These are phyloP conservation scores for Lycocerus yunnanus DNA, from an alignment of 2,888 invertebrate species.

Conservation along the genomic window DNA sequence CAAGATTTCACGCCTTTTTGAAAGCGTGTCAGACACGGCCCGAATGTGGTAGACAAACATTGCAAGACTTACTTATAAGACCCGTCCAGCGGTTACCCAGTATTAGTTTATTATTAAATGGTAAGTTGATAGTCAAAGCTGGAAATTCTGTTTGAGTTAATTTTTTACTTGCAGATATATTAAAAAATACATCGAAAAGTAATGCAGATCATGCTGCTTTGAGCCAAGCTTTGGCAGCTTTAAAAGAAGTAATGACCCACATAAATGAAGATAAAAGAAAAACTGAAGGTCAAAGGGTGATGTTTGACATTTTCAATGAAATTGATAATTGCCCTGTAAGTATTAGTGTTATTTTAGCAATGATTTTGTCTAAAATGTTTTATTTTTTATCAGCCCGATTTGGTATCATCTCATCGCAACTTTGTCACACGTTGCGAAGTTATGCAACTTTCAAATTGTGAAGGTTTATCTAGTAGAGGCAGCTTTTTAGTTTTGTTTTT, in stretches of 20 bases:
- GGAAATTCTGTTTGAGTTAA: not conserved
- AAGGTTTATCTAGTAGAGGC: slow-evolving; percentile 84
- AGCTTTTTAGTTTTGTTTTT: slow-evolving; percentile 83
- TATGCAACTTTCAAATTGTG: slow-evolving; percentile 73
- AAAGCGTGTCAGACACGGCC: slow-evolving; percentile 93
- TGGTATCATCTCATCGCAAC: slow-evolving; percentile 90
- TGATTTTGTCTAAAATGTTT: slow-evolving; percentile 12
- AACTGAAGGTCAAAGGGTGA: slow-evolving; percentile 92
- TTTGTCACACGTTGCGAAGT: slow-evolving; percentile 89
- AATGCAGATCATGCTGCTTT: slow-evolving; percentile 88
- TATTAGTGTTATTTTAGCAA: slow-evolving; percentile 26
- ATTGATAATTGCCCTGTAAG: slow-evolving; percentile 95
- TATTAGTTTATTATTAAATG: slow-evolving; percentile 90
- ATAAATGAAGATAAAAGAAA: slow-evolving; percentile 98
- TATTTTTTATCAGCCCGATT: slow-evolving; percentile 69
- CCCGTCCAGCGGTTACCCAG: slow-evolving; percentile 98
- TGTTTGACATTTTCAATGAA: slow-evolving; percentile 97
- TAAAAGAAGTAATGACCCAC: slow-evolving; percentile 93
- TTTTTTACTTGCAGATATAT: slow-evolving; percentile 70
- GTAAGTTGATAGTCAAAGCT: slow-evolving; percentile 58
- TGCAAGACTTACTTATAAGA: slow-evolving; percentile 94
- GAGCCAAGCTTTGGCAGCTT: slow-evolving; percentile 82
- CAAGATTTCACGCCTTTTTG: slow-evolving; percentile 96
- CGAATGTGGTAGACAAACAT: slow-evolving; percentile 93
- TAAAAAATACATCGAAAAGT: slow-evolving; percentile 87